phyloP scores from a whole-genome alignment of 2,888 invertebrate genomes.

The Drosophila meridiana region DNA sequence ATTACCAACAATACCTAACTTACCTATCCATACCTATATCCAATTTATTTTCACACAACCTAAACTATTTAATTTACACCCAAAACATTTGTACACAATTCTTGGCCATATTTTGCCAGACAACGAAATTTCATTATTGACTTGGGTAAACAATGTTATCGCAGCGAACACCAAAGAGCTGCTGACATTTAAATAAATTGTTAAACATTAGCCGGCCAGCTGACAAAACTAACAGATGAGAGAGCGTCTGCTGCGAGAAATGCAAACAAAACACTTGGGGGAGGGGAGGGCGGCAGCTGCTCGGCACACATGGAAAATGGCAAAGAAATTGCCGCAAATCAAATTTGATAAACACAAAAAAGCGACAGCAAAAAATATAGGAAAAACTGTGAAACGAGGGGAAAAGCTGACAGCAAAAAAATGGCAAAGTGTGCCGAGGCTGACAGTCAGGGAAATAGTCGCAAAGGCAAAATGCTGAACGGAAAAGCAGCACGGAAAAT shows the following conservation, averaged over 20 bases:
- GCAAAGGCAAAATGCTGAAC: constrained; percentile 19
- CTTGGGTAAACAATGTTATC: constrained; percentile 39
- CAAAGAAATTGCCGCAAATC: constrained; percentile 80
- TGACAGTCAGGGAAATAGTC: constrained; percentile 60
- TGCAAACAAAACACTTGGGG: constrained; percentile 38
- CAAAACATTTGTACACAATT: not conserved
- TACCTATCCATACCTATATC: too few relatives aligned
- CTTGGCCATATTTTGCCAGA: constrained; percentile 7
- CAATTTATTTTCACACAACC: not conserved
- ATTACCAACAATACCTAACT: too few relatives aligned
- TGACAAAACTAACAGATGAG: constrained; percentile 69
- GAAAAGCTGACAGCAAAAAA: constrained; percentile 77
- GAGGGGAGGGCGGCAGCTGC: constrained; percentile 34
- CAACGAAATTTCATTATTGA: constrained; percentile 2
- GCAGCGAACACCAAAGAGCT: constrained; percentile 45
- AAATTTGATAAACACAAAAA: constrained; percentile 79
- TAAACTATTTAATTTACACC: not conserved
- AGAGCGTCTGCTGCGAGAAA: not conserved
- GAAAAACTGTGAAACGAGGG: constrained; percentile 50
- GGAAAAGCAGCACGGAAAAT: constrained; percentile 68
- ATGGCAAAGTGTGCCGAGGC: constrained; percentile 76
- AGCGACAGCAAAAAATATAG: constrained; percentile 61
- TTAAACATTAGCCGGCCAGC: constrained; percentile 63
- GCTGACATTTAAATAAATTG: constrained; percentile 81
- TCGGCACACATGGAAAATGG: constrained; percentile 71